Evolutionary conservation across 2,113 vertebrate species (phyloP).

Genomic region (Xenopus borealis): DNA sequence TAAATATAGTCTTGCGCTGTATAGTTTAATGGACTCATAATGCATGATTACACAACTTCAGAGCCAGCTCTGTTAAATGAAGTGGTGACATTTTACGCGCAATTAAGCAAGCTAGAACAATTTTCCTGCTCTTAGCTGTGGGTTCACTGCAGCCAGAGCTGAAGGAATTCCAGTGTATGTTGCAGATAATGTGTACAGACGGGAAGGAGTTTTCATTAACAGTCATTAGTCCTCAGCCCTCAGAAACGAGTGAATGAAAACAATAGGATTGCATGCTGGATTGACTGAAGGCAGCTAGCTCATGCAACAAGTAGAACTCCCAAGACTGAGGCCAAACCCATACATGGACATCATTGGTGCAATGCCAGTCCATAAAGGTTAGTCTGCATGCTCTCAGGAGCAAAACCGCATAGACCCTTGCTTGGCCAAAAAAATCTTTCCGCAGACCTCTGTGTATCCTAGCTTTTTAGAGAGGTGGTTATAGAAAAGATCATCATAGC

Average conservation of each 20-base stretch:
- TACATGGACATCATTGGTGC: too few species aligned
- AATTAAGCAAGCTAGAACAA: conserved; percentile 51
- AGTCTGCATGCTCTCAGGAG: too few species aligned
- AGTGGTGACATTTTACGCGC: conserved; percentile 50
- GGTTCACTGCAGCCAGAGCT: conserved; percentile 34
- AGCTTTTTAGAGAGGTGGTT: too few species aligned
- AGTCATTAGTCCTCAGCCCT: neutral
- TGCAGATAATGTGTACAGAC: conserved; percentile 44
- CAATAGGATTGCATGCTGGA: neutral
- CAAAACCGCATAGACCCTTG: too few species aligned
- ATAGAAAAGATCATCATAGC: too few species aligned
- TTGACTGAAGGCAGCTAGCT: too few species aligned
- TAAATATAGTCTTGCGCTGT: conserved; percentile 39
- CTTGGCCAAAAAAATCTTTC: too few species aligned
- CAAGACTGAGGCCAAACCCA: too few species aligned
- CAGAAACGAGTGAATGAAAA: conserved; percentile 3
- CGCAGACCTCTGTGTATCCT: too few species aligned
- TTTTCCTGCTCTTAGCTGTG: conserved; percentile 50
- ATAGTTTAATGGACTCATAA: conserved; percentile 48
- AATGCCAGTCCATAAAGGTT: too few species aligned
- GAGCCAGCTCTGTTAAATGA: conserved; percentile 51
- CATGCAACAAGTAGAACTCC: too few species aligned
- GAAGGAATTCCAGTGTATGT: conserved; percentile 38
- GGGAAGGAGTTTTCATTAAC: conserved; percentile 22
- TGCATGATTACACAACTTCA: conserved; percentile 41